Evolutionary conservation across 2,888 invertebrate species (phyloP), one percentile per base, ranked within the genome.

Genomic region (Chrysotoxum bicinctum): DNA sequence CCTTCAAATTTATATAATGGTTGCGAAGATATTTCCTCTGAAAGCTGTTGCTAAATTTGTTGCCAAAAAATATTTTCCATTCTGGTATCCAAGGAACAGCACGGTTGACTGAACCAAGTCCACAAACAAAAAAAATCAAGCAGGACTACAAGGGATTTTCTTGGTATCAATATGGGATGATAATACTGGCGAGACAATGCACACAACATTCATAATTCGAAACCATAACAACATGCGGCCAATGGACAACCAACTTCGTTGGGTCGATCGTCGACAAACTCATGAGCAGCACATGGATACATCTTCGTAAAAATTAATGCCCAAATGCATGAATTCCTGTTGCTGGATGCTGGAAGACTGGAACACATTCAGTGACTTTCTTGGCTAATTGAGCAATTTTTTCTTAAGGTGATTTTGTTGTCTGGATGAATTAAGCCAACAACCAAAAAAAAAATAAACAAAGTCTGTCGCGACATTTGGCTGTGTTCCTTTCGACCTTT

Each of bases 181-280:
- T 69, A 54, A 66, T 66, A 64, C 69, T 56, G 83, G 83, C 83
- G 79, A 84, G 83, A 84, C 83, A 79, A 64, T 48, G 69, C 45
- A 48, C 78, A 84, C 79, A 72, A 85, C 84, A 85, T 85, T 76
- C 81, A 81, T 81, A 85, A 85, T 76, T 85, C 81, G 70, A 40
- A 73, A 56, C 75, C 84, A 81, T 62, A 85, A 85, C 84, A 85
- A 37, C 66, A 73, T 82, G 12, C 30, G 48, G 52, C 21, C 48
- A 48, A 50, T 45, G 21, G 43, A 45, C 21, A 26, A n/a, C 21
- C n/a, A 10, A 30, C 12, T 1, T 0, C 10, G 21, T 5, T 12
- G 12, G 12, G 43, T 45, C 45, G 19, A 21, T 48, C 48, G 21
- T 12, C 6, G 19, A 14, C 8, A 5, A 23, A 12, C 26, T 21